Base-by-base conservation (phyloP, 2,888 invertebrate species). In the Proisotoma minuta region DNA sequence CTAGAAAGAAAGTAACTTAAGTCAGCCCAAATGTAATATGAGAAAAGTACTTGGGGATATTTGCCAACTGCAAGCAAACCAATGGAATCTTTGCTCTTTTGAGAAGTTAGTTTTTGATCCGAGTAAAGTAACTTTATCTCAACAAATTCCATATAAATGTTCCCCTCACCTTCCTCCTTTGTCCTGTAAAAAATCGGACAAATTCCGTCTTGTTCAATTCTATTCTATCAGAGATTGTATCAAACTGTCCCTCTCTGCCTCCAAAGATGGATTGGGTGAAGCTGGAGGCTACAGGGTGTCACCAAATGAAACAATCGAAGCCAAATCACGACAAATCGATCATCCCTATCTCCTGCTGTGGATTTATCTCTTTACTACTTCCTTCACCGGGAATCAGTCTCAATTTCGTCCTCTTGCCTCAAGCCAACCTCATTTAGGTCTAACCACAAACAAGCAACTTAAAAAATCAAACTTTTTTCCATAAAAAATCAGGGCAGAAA, bases 261-360 rank as follows among this genome's bases (percentile, higher is more conserved):
- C 15, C 8, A 15, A 12, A 18, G 12, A 8, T 47, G 10, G 47
- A n/a, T 8, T 18, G 47, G 47, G 5, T 5, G 22, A 22, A 22
- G 23, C 26, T 24, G 23, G 18, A 12, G 3, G 5, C 10, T 24
- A 50, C 4, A 50, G 4, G 23, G 12, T 8, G 52, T 47, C 12
- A 47, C 12, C 5, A 10, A 43, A 29, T 29, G 52, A 50, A 43
- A 51, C 59, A 59, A 59, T 59, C 59, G 62, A 60, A 57, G 60
- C 59, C 60, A 68, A 68, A 68, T 68, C 65, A 65, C 62, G 65
- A 65, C 67, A 68, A 68, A 68, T 67, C 67, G 64, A 67, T 68
- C 65, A 68, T 64, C 59, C 65, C 54, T 65, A 68, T 68, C 67
- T 65, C 65, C 62, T 62, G 59, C 62, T 66, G 62, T 47, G 58